Percentiles rank a stretch among this genome's conserved stretches.
These are phyloP conservation scores for Prorops nasuta DNA, from an alignment of 1,140 invertebrate species.

Conservation along the genomic window DNA sequence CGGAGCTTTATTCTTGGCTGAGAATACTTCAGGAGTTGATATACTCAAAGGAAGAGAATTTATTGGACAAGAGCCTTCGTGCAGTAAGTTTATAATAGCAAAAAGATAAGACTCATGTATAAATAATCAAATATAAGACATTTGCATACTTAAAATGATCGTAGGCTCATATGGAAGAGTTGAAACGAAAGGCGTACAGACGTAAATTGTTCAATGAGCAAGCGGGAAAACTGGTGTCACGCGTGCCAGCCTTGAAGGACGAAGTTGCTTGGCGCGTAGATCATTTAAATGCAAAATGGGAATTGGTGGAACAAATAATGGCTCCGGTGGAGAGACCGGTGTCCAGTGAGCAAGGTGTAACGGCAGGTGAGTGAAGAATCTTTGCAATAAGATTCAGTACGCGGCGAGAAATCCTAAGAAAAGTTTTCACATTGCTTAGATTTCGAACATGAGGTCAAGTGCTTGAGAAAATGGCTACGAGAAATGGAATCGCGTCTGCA, in stretches of 20 bases:
- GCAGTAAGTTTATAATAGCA: slow-evolving; percentile 55
- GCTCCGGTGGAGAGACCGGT: slow-evolving; percentile 49
- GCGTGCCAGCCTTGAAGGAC: slow-evolving; percentile 70
- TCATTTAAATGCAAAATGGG: slow-evolving; percentile 78
- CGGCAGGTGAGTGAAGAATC: slow-evolving; percentile 44
- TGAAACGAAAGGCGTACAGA: slow-evolving; percentile 68
- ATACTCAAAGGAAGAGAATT: slow-evolving; percentile 71
- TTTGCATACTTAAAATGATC: slow-evolving; percentile 16
- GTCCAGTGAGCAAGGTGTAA: slow-evolving; percentile 51
- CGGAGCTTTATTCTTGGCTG: slow-evolving; percentile 78
- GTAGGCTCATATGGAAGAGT: slow-evolving; percentile 74
- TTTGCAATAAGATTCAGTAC: background rate
- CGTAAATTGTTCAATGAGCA: slow-evolving; percentile 77
- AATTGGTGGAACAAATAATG: slow-evolving; percentile 64
- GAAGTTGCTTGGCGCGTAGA: slow-evolving; percentile 73
- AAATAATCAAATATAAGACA: background rate
- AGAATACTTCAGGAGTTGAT: slow-evolving; percentile 74
- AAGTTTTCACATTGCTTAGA: slow-evolving; percentile 52
- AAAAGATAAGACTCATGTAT: background rate
- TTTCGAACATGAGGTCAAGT: slow-evolving; percentile 69
- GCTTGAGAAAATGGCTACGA: slow-evolving; percentile 62
- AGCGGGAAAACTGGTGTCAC: slow-evolving; percentile 68
- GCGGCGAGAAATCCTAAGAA: background rate
- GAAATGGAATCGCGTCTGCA: slow-evolving; percentile 67
- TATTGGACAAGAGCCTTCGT: slow-evolving; percentile 67